Evolutionary conservation across 2,888 invertebrate species (phyloP).

Genomic region (Amiota communis): DNA sequence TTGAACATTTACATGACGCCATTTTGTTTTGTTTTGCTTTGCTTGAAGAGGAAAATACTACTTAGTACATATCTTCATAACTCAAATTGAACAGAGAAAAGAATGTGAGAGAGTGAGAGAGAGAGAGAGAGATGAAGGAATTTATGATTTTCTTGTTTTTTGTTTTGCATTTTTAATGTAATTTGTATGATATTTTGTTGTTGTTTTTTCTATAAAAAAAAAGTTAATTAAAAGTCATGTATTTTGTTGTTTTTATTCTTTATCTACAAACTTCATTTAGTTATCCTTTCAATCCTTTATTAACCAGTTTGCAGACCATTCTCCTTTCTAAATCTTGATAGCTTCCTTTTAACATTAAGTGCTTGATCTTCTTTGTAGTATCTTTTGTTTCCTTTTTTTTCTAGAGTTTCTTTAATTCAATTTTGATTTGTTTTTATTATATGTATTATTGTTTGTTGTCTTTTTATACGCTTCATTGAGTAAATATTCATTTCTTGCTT

Average conservation of each 20-base stretch:
- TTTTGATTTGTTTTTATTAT: not conserved
- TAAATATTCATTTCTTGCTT: not conserved
- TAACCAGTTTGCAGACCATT: too few relatives aligned
- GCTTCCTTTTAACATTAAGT: too few relatives aligned
- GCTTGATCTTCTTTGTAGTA: too few relatives aligned
- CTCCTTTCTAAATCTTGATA: too few relatives aligned
- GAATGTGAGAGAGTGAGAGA: too few relatives aligned
- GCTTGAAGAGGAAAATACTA: not conserved
- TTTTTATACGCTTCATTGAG: slow-evolving; percentile 18
- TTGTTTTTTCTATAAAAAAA: slow-evolving; percentile 46
- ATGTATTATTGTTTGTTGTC: not conserved
- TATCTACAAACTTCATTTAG: too few relatives aligned
- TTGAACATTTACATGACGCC: not conserved
- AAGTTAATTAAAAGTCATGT: slow-evolving; percentile 25
- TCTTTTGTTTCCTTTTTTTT: too few relatives aligned
- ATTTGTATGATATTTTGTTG: slow-evolving; percentile 62
- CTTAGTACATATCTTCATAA: not conserved
- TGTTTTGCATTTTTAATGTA: slow-evolving; percentile 63
- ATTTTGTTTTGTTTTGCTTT: slow-evolving; percentile 22
- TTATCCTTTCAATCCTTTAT: too few relatives aligned
- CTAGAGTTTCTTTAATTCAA: not conserved
- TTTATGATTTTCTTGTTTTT: slow-evolving; percentile 2
- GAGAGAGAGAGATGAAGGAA: not conserved
- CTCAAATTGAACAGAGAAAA: too few relatives aligned
- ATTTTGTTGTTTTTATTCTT: too few relatives aligned